A percentile compares a stretch with the other conserved stretches of the same genome.
Conservation (phyloP, 1,140 invertebrate genomes). For the Papilio machaon region DNA sequence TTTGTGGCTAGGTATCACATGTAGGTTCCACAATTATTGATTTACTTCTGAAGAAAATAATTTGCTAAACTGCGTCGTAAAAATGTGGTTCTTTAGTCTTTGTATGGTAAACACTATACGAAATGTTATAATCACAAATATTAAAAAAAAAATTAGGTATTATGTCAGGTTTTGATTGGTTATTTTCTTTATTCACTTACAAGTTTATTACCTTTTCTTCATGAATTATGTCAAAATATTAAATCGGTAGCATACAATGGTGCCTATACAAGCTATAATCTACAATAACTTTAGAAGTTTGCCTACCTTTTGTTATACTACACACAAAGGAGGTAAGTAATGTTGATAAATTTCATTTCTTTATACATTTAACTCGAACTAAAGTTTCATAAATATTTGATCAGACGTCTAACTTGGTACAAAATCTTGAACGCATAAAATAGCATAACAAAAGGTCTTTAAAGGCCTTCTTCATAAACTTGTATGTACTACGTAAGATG, state of each 20-base stretch:
- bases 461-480: too few relatives aligned
- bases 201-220: neutral
- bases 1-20: neutral
- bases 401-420: neutral
- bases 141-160: neutral
- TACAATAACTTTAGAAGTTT: conserved; percentile 28
- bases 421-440: conserved; percentile 7
- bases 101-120: too few relatives aligned
- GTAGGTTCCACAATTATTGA: neutral
- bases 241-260: neutral
- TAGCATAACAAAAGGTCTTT: neutral
- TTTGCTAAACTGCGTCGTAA: too few relatives aligned
- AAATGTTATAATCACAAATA: too few relatives aligned
- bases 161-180: neutral
- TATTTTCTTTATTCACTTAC: neutral
- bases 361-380: neutral
- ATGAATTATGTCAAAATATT: neutral
- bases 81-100: too few relatives aligned
- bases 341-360: neutral
- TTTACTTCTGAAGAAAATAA: neutral
- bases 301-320: conserved; percentile 17
- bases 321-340: conserved; percentile 8
- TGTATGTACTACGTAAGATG: too few relatives aligned
- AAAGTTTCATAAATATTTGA: conserved; percentile 16
- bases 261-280: neutral